Evolutionary conservation across 1,140 invertebrate genomes (phyloP).

Genomic region (Saxidomus purpurata): DNA sequence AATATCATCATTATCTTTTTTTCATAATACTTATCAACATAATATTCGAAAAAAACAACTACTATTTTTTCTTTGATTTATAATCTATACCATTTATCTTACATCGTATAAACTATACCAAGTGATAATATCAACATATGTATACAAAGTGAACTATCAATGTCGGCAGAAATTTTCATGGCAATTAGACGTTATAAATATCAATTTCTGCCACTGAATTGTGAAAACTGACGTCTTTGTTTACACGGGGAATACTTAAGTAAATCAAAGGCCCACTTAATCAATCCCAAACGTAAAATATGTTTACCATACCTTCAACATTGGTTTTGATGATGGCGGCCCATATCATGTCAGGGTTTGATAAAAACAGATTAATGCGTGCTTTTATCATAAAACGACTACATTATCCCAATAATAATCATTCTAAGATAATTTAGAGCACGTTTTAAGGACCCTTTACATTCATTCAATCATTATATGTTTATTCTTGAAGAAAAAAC

Average conservation of each 20-base stretch:
- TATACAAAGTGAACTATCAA: neutral
- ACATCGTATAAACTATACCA: no score
- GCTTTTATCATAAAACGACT: neutral
- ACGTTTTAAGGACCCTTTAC: neutral
- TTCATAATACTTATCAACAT: no score
- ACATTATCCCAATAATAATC: neutral
- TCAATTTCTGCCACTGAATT: neutral
- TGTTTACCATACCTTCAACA: neutral
- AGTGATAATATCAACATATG: no score
- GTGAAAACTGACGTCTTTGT: neutral
- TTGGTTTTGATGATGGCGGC: neutral
- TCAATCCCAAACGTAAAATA: slow-evolving; percentile 1
- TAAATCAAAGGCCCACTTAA: slow-evolving; percentile 3
- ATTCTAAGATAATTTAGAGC: neutral
- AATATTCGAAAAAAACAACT: no score
- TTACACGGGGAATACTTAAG: neutral
- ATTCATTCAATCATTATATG: neutral
- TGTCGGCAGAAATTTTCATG: neutral
- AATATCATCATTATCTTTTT: no score
- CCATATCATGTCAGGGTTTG: neutral
- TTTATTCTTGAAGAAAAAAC: neutral
- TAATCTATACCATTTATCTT: no score
- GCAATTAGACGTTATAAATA: neutral
- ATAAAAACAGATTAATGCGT: neutral
- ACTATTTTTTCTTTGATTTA: no score